Percentiles rank a stretch among this genome's conserved stretches.
Conservation (phyloP, 2,113 vertebrate genomes). For the Callorhinus ursinus region DNA sequence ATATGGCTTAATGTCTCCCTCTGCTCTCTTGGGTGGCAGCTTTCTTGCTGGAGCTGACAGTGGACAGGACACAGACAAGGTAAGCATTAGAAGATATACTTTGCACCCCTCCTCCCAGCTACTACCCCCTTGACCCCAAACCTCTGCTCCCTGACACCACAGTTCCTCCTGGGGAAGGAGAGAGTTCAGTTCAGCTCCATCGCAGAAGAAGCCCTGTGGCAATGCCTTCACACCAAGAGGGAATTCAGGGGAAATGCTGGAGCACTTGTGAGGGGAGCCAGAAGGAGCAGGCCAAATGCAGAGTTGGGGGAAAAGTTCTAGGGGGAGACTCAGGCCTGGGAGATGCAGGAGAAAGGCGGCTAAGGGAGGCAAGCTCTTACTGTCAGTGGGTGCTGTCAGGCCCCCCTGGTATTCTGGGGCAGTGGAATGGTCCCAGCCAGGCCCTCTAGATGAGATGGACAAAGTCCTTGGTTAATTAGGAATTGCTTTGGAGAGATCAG, state of each 20-base stretch:
- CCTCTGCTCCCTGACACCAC: constrained; percentile 22
- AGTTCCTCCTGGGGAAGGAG: constrained; percentile 39
- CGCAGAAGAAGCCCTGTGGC: constrained; percentile 3
- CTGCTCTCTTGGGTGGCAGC: constrained; percentile 88
- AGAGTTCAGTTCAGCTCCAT: not conserved
- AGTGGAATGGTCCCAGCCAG: constrained; percentile 66
- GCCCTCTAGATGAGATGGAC: constrained; percentile 70
- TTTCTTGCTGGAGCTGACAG: constrained; percentile 86
- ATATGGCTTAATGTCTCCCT: constrained; percentile 95
- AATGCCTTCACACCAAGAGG: constrained; percentile 24
- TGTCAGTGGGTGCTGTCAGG: constrained; percentile 66
- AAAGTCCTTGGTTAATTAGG: constrained; percentile 69
- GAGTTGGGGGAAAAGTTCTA: constrained; percentile 8
- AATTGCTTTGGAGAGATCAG: constrained; percentile 23
- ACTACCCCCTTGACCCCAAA: not conserved
- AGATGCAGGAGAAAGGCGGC: constrained; percentile 52
- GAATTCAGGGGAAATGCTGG: not conserved
- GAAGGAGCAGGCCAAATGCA: constrained; percentile 57
- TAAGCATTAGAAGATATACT: not conserved
- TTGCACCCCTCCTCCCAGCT: not conserved
- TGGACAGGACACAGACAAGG: not conserved
- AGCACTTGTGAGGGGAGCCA: constrained; percentile 59
- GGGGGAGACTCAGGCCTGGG: constrained; percentile 62
- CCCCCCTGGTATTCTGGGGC: constrained; percentile 70
- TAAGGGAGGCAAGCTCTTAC: constrained; percentile 64